Evolutionary conservation across 2,888 invertebrate genomes (phyloP).

Genomic region (Hydrotaea cyrtoneurina): DNA sequence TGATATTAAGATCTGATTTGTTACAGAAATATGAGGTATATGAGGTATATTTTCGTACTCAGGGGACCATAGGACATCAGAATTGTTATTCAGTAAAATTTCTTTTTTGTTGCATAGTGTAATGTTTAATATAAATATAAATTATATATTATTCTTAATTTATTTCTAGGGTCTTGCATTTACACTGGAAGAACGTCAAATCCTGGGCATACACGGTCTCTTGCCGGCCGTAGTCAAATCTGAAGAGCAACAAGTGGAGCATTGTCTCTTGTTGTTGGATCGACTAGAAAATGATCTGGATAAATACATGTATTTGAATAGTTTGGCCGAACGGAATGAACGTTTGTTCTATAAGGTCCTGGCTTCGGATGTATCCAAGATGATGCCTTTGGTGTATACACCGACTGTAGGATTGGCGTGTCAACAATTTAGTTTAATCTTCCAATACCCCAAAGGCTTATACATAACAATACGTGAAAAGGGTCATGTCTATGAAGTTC

Average conservation of each 20-base stretch:
- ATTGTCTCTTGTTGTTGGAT: conserved; percentile 90
- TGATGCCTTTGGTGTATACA: conserved; percentile 99
- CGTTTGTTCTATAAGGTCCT: conserved; percentile 96
- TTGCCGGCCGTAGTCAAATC: conserved; percentile 95
- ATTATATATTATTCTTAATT: neutral
- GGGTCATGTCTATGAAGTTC: conserved; percentile 95
- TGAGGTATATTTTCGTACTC: too few relatives aligned
- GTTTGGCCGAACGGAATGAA: conserved; percentile 93
- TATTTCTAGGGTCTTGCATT: conserved; percentile 94
- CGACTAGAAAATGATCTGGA: conserved; percentile 94
- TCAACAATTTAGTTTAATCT: conserved; percentile 97
- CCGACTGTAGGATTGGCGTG: conserved; percentile 99
- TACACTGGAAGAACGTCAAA: conserved; percentile 94
- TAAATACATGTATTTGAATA: conserved; percentile 96
- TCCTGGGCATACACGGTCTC: conserved; percentile 96
- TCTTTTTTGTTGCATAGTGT: too few relatives aligned
- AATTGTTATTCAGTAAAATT: too few relatives aligned
- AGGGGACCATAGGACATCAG: too few relatives aligned
- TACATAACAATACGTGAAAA: conserved; percentile 98
- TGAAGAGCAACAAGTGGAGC: conserved; percentile 92
- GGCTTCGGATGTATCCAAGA: conserved; percentile 91
- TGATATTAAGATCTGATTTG: too few relatives aligned
- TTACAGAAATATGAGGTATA: too few relatives aligned
- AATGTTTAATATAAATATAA: too few relatives aligned
- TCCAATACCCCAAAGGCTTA: conserved; percentile 93